Evolutionary conservation across 2,113 vertebrate genomes (phyloP), one percentile per base, ranked within the genome.

Genomic region (Rhabdornis inornatus): DNA sequence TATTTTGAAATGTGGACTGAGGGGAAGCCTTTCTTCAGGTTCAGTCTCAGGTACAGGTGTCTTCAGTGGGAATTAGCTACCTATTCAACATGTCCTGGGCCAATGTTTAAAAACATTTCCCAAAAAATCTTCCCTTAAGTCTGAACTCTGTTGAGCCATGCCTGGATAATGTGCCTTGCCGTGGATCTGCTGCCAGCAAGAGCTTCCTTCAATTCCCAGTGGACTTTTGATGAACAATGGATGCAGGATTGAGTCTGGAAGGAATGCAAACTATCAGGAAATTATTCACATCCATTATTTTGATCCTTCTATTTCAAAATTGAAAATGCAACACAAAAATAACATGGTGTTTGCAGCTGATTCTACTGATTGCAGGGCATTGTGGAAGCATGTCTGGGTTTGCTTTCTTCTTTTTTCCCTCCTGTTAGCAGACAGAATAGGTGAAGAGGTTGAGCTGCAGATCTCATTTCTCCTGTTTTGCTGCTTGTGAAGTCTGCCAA

Each of bases 401-500:
- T 94, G 83, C 94, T 82, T 96, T 95, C 86, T 87, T 87, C 86
- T 81, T 91, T 93, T 78, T 90, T 79, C 77, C 84, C 81, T 84
- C 93, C 95, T 86, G 97, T 97, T 95, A 93, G 76, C 94, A 98
- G 98, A 97, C 96, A 98, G 97, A 94, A 81, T 68, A 97, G 98
- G 98, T 98, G 97, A 98, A 97, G 98, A 98, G 98, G 98, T 98
- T 97, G 98, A 97, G 94, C 94, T 93, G 95, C 96, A 96, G 97
- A 98, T 98, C 97, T 98, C 97, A 97, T 98, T 98, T 98, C 97
- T 97, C 96, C 97, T 98, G 97, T 98, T 98, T 98, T 96, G 96
- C 97, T 97, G 97, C 98, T 98, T 98, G 98, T 98, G 98, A 98
- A 98, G 97, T 98, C 98, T 98, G 98, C 98, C 98, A 98, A 98